Conservation (phyloP, 2,797 vertebrate species). For the Tolypeutes matacus region DNA sequence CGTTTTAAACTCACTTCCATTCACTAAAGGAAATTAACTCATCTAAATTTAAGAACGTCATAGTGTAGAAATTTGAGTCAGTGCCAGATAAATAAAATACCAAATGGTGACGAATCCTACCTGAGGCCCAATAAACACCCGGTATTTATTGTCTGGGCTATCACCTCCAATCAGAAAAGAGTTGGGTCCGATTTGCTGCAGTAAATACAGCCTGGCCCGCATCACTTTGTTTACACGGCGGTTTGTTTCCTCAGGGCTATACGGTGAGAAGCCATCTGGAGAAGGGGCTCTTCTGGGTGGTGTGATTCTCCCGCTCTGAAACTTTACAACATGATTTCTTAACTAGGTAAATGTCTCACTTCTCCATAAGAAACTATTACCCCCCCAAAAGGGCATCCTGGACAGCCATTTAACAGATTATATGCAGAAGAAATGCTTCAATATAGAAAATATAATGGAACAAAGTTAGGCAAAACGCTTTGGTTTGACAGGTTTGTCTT, state of each 20-base stretch:
- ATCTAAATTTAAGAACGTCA: neutral
- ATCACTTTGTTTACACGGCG: conserved; percentile 95
- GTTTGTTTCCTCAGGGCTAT: conserved; percentile 94
- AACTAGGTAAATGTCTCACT: conserved; percentile 3
- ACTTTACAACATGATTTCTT: conserved; percentile 84
- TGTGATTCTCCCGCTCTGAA: conserved; percentile 94
- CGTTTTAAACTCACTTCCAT: neutral
- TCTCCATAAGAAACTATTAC: conserved; percentile 6
- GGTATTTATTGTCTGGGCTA: conserved; percentile 95
- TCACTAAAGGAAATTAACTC: neutral
- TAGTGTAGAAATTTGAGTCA: neutral
- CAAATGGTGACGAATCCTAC: conserved; percentile 78
- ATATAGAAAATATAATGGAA: neutral
- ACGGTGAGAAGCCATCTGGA: conserved; percentile 94
- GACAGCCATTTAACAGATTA: neutral
- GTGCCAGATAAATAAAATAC: neutral
- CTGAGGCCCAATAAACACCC: conserved; percentile 96
- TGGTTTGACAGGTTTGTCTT: neutral
- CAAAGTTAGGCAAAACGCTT: conserved; percentile 18
- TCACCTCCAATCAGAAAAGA: conserved; percentile 95
- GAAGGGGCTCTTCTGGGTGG: conserved; percentile 94
- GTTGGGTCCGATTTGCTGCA: conserved; percentile 95
- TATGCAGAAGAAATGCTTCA: neutral
- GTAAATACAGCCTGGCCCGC: conserved; percentile 93
- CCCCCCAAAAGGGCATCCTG: neutral